Evolutionary conservation across 2,888 invertebrate species (phyloP), one percentile per base, ranked within the genome.

Genomic region (Luffia ferchaultella): DNA sequence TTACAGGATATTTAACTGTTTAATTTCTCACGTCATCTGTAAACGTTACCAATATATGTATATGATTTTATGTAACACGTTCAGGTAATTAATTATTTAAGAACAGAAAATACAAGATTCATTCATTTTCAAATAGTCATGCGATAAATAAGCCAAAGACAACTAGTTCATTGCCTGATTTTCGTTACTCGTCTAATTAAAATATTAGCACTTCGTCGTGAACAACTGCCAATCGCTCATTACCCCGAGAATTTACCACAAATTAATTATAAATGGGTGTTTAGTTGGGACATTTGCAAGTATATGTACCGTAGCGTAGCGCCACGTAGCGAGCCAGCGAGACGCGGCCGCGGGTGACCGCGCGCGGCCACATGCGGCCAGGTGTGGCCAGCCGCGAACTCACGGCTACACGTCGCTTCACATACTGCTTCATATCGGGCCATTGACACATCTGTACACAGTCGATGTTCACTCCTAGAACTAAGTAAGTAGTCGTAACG

Each of bases 321-420:
- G 51, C 55, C 49, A 47, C 58, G 58, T 51, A 7, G 53, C 50
- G 61, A 54, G 52, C 57, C 58, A 59, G 53, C 54, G 54, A 60
- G 58, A 60, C 55, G 62, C 62, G 60, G 59, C 57, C 60, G 58
- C 60, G 59, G 16, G n/a, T 2, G 45, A 18, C 18, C 15, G 2
- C 18, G 19, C 18, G 30, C 30, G 30, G 51, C 55, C 49, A 47
- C 58, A 57, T 51, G 53, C 50, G 61, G 54, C 52, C 57, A 58
- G 60, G 53, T 54, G 54, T 60, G 58, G 60, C 55, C 62, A 60
- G 59, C 57, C 60, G 58, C 60, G 59, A 66, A 58, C 59, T 64
- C 5, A 3, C 5, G 62, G 53, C 53, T 54, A 59, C 51, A 54
- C 54, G 50, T 53, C 49, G 54, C 61, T 60, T 59, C 58, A 58